These are phyloP conservation scores for Pseudomyrmex dendroicus DNA, from an alignment of 1,140 invertebrate species.

Conservation along the genomic window DNA sequence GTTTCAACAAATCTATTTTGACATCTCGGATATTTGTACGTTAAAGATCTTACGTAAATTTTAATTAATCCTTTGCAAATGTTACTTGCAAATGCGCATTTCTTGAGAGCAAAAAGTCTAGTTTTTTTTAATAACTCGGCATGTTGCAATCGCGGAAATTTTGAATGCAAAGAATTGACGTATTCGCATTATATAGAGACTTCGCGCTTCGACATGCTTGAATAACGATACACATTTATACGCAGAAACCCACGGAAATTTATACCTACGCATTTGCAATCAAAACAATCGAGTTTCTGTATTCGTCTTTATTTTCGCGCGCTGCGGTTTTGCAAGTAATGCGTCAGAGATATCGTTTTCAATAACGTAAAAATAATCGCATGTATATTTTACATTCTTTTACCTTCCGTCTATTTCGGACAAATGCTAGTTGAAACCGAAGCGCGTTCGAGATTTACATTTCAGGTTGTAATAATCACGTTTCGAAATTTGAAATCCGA, in stretches of 20 bases:
- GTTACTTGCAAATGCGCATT: neutral
- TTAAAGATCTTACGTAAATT: neutral
- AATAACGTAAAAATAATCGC: neutral
- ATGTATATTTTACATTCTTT: neutral
- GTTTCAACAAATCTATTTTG: neutral
- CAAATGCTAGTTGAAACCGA: neutral
- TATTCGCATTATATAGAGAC: neutral
- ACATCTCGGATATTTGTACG: neutral
- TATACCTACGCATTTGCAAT: too few relatives aligned
- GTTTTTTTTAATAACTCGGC: neutral
- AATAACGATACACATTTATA: neutral
- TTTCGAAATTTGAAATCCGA: neutral
- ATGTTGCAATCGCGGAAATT: neutral
- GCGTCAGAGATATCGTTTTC: too few relatives aligned
- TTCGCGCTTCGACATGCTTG: neutral
- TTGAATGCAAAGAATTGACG: neutral
- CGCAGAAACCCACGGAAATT: too few relatives aligned
- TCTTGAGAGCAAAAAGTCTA: neutral
- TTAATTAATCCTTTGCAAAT: neutral
- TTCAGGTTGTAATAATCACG: neutral
- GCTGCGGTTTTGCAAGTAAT: too few relatives aligned
- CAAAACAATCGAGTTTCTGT: too few relatives aligned
- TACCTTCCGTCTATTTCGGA: neutral
- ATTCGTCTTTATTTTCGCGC: too few relatives aligned
- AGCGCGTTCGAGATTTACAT: neutral